phyloP scores from a whole-genome alignment of 2,113 vertebrate genomes.

The Callopanchax toddi region DNA sequence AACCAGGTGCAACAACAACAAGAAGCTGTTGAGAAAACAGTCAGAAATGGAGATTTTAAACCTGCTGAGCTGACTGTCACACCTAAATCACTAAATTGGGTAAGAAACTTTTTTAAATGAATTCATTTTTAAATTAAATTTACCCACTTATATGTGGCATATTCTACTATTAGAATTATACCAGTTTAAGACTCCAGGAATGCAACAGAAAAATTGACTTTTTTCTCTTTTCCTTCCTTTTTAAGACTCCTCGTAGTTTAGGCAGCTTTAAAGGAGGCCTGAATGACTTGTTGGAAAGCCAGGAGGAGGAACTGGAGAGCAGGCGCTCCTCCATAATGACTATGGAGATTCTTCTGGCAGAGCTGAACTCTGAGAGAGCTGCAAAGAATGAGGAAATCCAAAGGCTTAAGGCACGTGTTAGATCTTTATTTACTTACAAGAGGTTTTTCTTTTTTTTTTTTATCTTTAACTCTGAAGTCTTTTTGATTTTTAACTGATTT shows the following conservation, averaged over 20 bases:
- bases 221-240: not conserved
- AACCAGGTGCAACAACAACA: slow-evolving; percentile 71
- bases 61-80: slow-evolving; percentile 41
- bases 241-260: slow-evolving; percentile 88
- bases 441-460: too few relatives aligned
- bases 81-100: slow-evolving; percentile 67
- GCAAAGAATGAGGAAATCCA: slow-evolving; percentile 93
- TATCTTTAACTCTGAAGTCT: too few relatives aligned
- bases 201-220: not conserved
- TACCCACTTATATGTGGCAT: not conserved
- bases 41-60: slow-evolving; percentile 46
- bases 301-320: slow-evolving; percentile 88
- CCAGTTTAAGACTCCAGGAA: not conserved
- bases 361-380: slow-evolving; percentile 87
- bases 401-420: slow-evolving; percentile 84
- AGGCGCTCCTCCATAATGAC: slow-evolving; percentile 85
- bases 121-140: slow-evolving; percentile 5
- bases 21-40: slow-evolving; percentile 61
- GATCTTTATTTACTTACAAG: too few relatives aligned
- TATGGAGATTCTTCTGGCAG: slow-evolving; percentile 87
- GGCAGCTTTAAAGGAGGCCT: slow-evolving; percentile 82
- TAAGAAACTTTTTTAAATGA: slow-evolving; percentile 24
- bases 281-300: slow-evolving; percentile 84
- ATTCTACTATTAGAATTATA: not conserved
- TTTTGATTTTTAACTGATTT: too few relatives aligned